phyloP scores from a whole-genome alignment of 2,113 vertebrate genomes.

The Orientallactaga bullata region DNA sequence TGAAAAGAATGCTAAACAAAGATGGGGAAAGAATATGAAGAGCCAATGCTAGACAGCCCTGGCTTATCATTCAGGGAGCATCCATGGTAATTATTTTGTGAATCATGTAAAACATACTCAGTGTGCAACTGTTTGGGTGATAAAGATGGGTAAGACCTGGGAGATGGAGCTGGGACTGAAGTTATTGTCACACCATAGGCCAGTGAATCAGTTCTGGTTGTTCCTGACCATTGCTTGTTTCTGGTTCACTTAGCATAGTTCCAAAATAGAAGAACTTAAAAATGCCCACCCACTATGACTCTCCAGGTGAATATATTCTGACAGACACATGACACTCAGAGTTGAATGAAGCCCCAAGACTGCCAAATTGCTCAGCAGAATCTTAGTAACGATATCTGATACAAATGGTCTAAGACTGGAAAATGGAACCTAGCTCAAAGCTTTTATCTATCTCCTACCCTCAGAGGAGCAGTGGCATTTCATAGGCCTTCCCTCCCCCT shows the following conservation, averaged over 20 bases:
- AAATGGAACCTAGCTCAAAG: not conserved
- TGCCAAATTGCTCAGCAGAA: not conserved
- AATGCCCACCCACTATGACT: not conserved
- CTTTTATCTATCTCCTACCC: not conserved
- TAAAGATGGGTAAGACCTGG: not conserved
- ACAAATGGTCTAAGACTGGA: not conserved
- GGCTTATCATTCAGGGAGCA: not conserved
- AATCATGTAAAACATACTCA: not conserved
- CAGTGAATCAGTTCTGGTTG: not conserved
- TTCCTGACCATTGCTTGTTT: not conserved
- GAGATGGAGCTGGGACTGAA: not conserved
- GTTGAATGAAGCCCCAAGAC: not conserved
- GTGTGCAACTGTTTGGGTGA: slow-evolving; percentile 33
- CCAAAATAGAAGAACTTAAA: not conserved
- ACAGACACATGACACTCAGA: not conserved
- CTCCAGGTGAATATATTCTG: not conserved
- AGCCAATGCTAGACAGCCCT: not conserved
- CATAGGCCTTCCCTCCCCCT: rapidly evolving
- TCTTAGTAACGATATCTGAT: not conserved
- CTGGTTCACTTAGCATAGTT: not conserved
- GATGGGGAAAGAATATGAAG: not conserved
- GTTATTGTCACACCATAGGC: no score
- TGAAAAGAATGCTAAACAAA: not conserved
- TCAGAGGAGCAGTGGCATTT: not conserved
- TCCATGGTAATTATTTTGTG: not conserved